Evolutionary conservation across 2,113 vertebrate genomes (phyloP).

Genomic region (Paradoxurus hermaphroditus): DNA sequence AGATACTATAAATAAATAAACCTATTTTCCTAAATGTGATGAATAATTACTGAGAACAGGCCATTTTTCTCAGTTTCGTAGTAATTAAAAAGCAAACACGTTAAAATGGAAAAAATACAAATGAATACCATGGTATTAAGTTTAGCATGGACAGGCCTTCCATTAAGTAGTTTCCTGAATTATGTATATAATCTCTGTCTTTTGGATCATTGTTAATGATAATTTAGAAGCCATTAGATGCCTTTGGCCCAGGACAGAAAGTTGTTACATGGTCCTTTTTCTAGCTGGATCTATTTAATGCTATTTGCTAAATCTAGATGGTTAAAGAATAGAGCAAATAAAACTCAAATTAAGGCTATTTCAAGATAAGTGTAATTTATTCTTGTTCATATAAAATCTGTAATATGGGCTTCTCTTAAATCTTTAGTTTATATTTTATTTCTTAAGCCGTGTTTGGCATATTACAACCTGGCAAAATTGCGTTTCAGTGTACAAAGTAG

Average conservation of each 20-base stretch:
- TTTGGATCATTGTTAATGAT: background rate
- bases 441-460: background rate
- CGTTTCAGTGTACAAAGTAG: background rate
- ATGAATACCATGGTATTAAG: background rate
- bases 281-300: background rate
- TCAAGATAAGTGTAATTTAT: background rate
- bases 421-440: background rate
- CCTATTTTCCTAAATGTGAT: conserved; percentile 30
- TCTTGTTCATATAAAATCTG: background rate
- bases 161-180: background rate
- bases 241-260: background rate
- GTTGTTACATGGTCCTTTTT: background rate
- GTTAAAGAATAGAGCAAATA: background rate
- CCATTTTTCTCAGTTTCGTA: conserved; percentile 38
- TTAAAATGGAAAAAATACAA: background rate
- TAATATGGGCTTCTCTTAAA: background rate
- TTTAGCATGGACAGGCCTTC: background rate
- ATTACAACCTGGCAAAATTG: background rate
- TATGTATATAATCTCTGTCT: background rate
- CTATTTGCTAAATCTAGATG: background rate
- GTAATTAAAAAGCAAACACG: conserved; percentile 33
- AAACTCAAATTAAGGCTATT: background rate
- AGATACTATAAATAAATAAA: background rate
- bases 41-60: conserved; percentile 43
- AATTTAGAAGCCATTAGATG: background rate